Percentiles rank a stretch among this genome's conserved stretches.
phyloP scores from a whole-genome alignment of 2,888 invertebrate genomes.

The Boloria euphrosyne region DNA sequence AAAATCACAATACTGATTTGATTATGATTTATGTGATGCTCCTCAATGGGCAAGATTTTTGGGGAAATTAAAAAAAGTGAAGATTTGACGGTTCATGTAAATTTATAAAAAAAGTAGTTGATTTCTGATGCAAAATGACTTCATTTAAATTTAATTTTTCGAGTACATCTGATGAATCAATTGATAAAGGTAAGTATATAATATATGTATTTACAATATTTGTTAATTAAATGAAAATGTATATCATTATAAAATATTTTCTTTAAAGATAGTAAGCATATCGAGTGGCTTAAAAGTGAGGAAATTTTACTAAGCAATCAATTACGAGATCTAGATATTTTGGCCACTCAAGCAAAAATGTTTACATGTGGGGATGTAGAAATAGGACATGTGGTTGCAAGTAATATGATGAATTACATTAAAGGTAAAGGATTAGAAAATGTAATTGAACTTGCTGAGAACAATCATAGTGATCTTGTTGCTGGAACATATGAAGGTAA shows the following conservation, averaged over 20 bases:
- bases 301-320: slow-evolving; percentile 59
- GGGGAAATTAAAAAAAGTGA: not conserved
- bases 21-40: too few species aligned
- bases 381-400: slow-evolving; percentile 69
- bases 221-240: not conserved
- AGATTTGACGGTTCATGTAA: too few species aligned
- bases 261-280: slow-evolving; percentile 44
- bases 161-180: slow-evolving; percentile 42
- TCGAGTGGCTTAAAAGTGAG: slow-evolving; percentile 61
- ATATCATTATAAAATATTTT: slow-evolving; percentile 5
- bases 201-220: not conserved
- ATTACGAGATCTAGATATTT: slow-evolving; percentile 55
- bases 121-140: slow-evolving; percentile 34
- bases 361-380: slow-evolving; percentile 68
- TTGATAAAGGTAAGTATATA: slow-evolving; percentile 15
- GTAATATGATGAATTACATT: slow-evolving; percentile 47
- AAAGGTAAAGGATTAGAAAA: slow-evolving; percentile 55
- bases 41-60: too few species aligned
- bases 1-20: too few species aligned
- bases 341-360: slow-evolving; percentile 65
- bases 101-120: not conserved
- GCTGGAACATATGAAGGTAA: slow-evolving; percentile 90
- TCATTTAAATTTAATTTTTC: slow-evolving; percentile 66
- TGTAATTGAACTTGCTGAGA: slow-evolving; percentile 80
- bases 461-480: slow-evolving; percentile 87